Conservation (phyloP, 2,113 vertebrate genomes). For the Strix uralensis region DNA sequence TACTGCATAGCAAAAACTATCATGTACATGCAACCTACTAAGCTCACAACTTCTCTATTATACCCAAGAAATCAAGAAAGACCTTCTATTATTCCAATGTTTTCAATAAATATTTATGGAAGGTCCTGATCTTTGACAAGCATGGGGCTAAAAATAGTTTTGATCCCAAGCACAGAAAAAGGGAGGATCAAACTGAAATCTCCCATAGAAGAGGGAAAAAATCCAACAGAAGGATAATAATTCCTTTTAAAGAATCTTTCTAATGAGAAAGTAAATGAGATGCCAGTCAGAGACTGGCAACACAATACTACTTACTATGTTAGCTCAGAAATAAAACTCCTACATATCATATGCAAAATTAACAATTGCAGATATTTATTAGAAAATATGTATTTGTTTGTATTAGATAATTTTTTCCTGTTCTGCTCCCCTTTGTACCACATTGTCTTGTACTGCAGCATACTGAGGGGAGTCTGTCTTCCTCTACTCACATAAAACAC, state of each 20-base stretch:
- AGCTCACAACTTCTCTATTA: background rate
- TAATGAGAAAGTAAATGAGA: background rate
- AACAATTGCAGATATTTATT: background rate
- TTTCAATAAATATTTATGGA: background rate
- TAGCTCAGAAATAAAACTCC: background rate
- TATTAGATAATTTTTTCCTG: background rate
- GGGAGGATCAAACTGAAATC: background rate
- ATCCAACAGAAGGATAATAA: background rate
- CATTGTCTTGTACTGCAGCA: background rate
- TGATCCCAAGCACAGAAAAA: background rate
- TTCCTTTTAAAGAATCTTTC: background rate
- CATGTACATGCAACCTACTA: background rate
- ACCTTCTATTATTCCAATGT: background rate
- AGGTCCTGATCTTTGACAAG: background rate
- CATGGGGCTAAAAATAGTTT: background rate
- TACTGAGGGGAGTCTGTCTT: background rate
- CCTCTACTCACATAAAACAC: background rate
- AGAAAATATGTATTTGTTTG: background rate
- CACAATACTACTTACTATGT: background rate
- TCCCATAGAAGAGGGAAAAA: background rate
- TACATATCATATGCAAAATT: background rate
- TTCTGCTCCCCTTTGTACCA: background rate
- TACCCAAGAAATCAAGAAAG: background rate
- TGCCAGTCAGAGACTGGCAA: background rate
- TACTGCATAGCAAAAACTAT: background rate